Evolutionary conservation across 1,140 invertebrate species (phyloP).

Genomic region (Tetraneura akinire): DNA sequence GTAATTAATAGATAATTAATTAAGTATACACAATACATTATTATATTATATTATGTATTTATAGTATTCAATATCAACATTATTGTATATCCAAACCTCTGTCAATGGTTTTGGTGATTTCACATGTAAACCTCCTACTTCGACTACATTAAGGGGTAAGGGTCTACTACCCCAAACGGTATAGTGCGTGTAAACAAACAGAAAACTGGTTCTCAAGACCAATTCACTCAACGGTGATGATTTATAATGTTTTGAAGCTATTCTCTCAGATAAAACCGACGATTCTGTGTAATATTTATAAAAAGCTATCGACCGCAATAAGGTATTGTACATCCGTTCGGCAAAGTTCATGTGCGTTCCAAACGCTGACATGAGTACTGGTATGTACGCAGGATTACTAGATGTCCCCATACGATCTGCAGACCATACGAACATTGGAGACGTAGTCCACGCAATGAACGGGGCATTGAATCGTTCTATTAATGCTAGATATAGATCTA

Average conservation of each 20-base stretch:
- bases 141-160: constrained; percentile 55
- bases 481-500: constrained; percentile 54
- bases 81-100: constrained; percentile 54
- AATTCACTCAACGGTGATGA: constrained; percentile 62
- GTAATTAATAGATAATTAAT: background rate
- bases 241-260: constrained; percentile 20
- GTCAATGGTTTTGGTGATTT: constrained; percentile 55
- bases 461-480: constrained; percentile 59
- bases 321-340: constrained; percentile 34
- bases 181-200: constrained; percentile 57
- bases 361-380: constrained; percentile 43
- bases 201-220: constrained; percentile 53
- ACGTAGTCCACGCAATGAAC: constrained; percentile 64
- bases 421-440: constrained; percentile 65
- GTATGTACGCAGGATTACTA: constrained; percentile 54
- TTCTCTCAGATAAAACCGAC: background rate
- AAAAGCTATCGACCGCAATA: constrained; percentile 2
- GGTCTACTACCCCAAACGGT: constrained; percentile 53
- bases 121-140: constrained; percentile 58
- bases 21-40: background rate
- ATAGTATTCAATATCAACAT: background rate
- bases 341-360: constrained; percentile 2
- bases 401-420: constrained; percentile 58
- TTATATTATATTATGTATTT: background rate
- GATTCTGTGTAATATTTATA: background rate